A percentile compares a stretch with the other conserved stretches of the same genome.
Evolutionary conservation across 2,113 vertebrate genomes (phyloP).

Genomic region (Sapajus apella): DNA sequence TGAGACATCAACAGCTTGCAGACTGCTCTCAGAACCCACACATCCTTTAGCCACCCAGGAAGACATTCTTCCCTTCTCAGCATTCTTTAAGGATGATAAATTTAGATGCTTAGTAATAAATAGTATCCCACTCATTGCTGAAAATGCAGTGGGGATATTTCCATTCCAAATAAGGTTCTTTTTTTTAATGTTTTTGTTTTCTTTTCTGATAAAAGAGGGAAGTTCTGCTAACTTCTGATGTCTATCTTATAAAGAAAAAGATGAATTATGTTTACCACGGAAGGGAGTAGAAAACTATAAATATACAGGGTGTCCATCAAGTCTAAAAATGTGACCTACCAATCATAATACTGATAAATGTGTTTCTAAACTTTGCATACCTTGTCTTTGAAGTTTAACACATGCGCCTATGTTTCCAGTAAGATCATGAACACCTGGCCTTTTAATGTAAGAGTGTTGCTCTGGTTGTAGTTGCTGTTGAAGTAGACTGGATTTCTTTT

Average conservation of each 20-base stretch:
- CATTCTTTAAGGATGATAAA: conserved; percentile 76
- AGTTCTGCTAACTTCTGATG: conserved; percentile 61
- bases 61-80: conserved; percentile 73
- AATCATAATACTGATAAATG: neutral
- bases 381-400: neutral
- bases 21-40: conserved; percentile 40
- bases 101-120: conserved; percentile 79
- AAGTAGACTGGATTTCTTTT: neutral
- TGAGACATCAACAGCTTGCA: neutral
- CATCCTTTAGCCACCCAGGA: conserved; percentile 68
- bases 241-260: conserved; percentile 55
- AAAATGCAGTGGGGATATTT: conserved; percentile 70
- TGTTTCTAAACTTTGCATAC: neutral
- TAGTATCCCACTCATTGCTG: conserved; percentile 78
- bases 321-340: neutral
- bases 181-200: conserved; percentile 61
- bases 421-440: neutral
- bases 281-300: neutral
- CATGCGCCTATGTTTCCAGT: neutral
- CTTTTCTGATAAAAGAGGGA: conserved; percentile 74
- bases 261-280: conserved; percentile 55
- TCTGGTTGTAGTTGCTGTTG: neutral
- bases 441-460: neutral
- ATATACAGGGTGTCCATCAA: neutral
- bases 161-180: conserved; percentile 76